phyloP scores from a whole-genome alignment of 2,113 vertebrate species.

The Cromileptes altivelis region DNA sequence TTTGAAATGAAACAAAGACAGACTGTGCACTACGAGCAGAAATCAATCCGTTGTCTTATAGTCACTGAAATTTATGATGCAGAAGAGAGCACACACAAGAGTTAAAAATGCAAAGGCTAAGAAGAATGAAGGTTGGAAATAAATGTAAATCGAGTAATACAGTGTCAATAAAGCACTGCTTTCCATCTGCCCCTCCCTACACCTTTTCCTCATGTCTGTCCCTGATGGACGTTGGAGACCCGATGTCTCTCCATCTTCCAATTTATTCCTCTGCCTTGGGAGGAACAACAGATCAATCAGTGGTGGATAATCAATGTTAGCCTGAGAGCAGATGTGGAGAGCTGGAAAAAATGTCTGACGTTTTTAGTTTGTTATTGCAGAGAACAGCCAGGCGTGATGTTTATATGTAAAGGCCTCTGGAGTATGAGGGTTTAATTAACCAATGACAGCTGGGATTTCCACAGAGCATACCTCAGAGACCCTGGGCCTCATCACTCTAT shows the following conservation, averaged over 20 bases:
- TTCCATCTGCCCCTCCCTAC: not conserved
- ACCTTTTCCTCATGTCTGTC: slow-evolving; percentile 1
- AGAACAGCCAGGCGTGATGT: slow-evolving; percentile 65
- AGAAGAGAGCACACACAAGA: not conserved
- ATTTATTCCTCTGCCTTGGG: slow-evolving; percentile 33
- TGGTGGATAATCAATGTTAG: slow-evolving; percentile 54
- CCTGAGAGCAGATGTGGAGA: slow-evolving; percentile 57
- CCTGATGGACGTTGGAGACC: not conserved
- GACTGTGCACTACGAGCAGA: not conserved
- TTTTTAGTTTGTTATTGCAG: slow-evolving; percentile 67
- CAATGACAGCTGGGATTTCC: slow-evolving; percentile 72
- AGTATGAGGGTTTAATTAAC: slow-evolving; percentile 71
- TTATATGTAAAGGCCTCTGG: slow-evolving; percentile 69
- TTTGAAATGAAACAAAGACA: slow-evolving; percentile 38
- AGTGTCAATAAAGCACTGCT: slow-evolving; percentile 25
- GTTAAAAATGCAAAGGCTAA: not conserved
- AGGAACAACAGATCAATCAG: slow-evolving; percentile 69
- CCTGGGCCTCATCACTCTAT: slow-evolving; percentile 60
- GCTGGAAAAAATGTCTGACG: slow-evolving; percentile 44
- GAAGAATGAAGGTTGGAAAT: slow-evolving; percentile 10
- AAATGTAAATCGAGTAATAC: slow-evolving; percentile 21
- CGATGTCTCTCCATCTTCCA: slow-evolving; percentile 21
- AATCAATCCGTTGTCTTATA: not conserved
- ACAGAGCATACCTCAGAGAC: slow-evolving; percentile 51
- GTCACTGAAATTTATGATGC: not conserved